A percentile compares a stretch with the other conserved stretches of the same genome.
Conservation (phyloP, 1,140 invertebrate species). For the Wiebesia pumilae region DNA sequence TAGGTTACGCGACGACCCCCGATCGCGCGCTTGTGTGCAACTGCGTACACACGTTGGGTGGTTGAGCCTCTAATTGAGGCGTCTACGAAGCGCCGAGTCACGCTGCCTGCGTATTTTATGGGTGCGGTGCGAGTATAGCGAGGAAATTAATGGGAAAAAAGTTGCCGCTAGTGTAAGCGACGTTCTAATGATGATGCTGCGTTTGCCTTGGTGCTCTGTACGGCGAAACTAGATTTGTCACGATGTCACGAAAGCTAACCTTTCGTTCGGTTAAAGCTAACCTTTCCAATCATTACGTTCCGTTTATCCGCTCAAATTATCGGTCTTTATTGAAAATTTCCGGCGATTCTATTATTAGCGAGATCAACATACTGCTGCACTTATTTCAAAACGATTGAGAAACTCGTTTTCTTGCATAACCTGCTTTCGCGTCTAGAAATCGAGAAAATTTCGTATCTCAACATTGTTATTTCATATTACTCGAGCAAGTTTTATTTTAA, state of each 20-base stretch:
- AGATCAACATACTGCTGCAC: neutral
- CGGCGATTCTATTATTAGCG: neutral
- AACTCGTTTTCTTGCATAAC: neutral
- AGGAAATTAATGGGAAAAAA: neutral
- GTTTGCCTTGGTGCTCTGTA: too few relatives aligned
- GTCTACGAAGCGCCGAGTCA: neutral
- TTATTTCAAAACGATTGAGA: neutral
- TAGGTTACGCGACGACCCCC: neutral
- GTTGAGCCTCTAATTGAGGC: conserved; percentile 26
- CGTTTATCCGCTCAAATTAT: too few relatives aligned
- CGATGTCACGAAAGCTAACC: too few relatives aligned
- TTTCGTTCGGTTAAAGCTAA: too few relatives aligned
- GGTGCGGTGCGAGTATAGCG: too few relatives aligned
- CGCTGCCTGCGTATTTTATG: neutral
- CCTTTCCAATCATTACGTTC: neutral
- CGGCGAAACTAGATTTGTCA: neutral
- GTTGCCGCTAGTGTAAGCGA: neutral
- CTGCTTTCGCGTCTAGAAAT: neutral
- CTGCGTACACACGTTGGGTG: neutral
- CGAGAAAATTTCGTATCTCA: neutral
- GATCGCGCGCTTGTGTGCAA: too few relatives aligned
- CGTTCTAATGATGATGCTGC: neutral
- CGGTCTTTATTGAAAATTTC: neutral
- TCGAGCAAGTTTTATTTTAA: neutral
- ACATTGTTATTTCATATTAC: neutral